Base-by-base conservation (phyloP, 2,797 vertebrate species). In the Amblyopsis hoosieri region DNA sequence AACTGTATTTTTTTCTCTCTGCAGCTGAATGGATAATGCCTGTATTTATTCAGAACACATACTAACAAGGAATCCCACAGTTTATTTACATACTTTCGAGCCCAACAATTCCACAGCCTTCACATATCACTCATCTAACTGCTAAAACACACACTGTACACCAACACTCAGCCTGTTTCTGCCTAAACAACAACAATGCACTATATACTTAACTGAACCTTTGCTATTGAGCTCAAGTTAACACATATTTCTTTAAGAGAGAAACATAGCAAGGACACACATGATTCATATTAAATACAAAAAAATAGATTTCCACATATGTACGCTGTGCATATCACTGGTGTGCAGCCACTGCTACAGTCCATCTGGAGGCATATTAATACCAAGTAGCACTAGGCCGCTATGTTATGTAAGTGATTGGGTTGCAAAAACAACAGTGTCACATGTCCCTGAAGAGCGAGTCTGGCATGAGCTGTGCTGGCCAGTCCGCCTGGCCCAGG, bases 391-490 rank as follows among this genome's bases (percentile, higher is more conserved):
- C 71, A 80, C 75, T 52, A 69, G 80, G 76, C 54, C 58, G 64
- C 67, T 64, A 65, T 42, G 66, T 85, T 87, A 78, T 70, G 57
- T 62, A 87, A 84, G 67, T 55, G 79, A 84, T 82, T 86, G 91
- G 69, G 81, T 87, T 82, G 75, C 70, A 79, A 86, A 82, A 89
- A 87, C 72, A 85, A 67, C 72, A 84, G 65, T 65, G 78, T 85
- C 82, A 80, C 79, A 66, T 79, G 81, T 77, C 73, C 80, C 79
- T 33, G 69, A 88, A 74, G 74, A 80, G 72, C 73, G 66, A 64
- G 57, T 79, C 76, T 87, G 81, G 73, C 85, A 84, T 65, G 54
- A 75, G 58, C 68, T 48, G 64, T 48, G 67, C 72, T 85, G 83
- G 87, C 87, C 64, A 57, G 79, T 84, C 84, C 81, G 85, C 75